Base-by-base conservation (phyloP, 2,113 vertebrate genomes). In the Cynoglossus semilaevis region DNA sequence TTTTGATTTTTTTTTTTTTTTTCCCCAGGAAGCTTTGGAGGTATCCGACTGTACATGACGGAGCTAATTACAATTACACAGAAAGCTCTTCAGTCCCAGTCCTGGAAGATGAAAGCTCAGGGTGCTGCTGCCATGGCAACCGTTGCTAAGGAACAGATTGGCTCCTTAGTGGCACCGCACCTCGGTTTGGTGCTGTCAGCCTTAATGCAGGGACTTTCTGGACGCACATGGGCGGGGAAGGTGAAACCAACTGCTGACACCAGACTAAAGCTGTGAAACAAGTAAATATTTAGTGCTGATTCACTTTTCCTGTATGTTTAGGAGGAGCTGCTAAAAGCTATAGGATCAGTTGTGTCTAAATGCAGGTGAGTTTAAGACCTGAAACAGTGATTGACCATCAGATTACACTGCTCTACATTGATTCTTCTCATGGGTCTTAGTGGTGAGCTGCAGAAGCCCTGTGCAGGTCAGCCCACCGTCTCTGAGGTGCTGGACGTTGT, bases 51-150 rank as follows among this genome's bases (percentile, higher is more conserved):
- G 15, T 97, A 98, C 72, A 93, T 98, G 92, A 92, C 92, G 1
- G 97, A 99, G 81, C 89, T 99, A 87, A 97, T 99, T 67, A 68
- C 81, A 47, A 91, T 99, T 67, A 94, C 94, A 1, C 96, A 98
- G 83, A 98, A 92, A 82, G 96, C 96, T 37, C 85, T 99, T 75
- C 95, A 97, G 81, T 99, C 97, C 34, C 95, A 93, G 72, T 99
- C 95, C 41, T 99, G 96, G 97, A 98, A 96, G 84, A 98, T 98
- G 95, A 99, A 99, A 84, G 94, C 97, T n/a, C 97, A 99, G 79
- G 97, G 95, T 61, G 97, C 95, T 8, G 80, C 93, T 74, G 93
- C 95, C 76, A 97, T 99, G 94, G 93, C 96, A 54, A 95, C 95
- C 0, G 93, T 98, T 67, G 96, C 96, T 63, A 97, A 95, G 77